These are phyloP conservation scores for Phortica variegata DNA, from an alignment of 1,140 invertebrate species.

Conservation along the genomic window DNA sequence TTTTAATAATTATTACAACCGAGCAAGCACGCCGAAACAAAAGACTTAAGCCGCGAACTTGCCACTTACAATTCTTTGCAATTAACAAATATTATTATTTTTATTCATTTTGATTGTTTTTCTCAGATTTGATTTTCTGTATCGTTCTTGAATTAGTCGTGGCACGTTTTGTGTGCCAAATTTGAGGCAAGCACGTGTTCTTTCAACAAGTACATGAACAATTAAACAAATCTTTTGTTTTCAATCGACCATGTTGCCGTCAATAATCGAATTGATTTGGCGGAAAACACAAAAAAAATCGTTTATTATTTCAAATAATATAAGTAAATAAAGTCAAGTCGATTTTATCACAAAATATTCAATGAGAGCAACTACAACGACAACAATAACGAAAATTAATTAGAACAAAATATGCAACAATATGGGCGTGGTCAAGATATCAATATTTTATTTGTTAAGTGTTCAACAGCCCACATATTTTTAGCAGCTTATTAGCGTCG, in stretches of 20 bases:
- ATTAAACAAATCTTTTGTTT: conserved; percentile 17
- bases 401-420: conserved; percentile 28
- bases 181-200: conserved; percentile 27
- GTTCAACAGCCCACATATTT: no score
- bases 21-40: conserved; percentile 26
- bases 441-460: conserved; percentile 4
- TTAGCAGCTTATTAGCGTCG: no score
- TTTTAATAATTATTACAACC: conserved; percentile 17
- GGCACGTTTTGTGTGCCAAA: conserved; percentile 32
- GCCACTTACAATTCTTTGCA: conserved; percentile 51
- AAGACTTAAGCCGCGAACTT: conserved; percentile 53
- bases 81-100: no score
- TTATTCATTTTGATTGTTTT: no score
- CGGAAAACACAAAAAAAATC: no score
- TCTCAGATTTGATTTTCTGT: no score
- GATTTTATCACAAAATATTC: no score
- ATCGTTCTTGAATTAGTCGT: no score
- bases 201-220: conserved; percentile 23
- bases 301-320: no score
- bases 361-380: conserved; percentile 16
- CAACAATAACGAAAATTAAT: conserved; percentile 22
- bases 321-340: no score
- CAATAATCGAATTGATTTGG: no score
- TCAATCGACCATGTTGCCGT: conserved; percentile 50
- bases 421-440: conserved; percentile 38